Evolutionary conservation across 2,888 invertebrate genomes (phyloP).

Genomic region (Lasioglossum oenotherae): DNA sequence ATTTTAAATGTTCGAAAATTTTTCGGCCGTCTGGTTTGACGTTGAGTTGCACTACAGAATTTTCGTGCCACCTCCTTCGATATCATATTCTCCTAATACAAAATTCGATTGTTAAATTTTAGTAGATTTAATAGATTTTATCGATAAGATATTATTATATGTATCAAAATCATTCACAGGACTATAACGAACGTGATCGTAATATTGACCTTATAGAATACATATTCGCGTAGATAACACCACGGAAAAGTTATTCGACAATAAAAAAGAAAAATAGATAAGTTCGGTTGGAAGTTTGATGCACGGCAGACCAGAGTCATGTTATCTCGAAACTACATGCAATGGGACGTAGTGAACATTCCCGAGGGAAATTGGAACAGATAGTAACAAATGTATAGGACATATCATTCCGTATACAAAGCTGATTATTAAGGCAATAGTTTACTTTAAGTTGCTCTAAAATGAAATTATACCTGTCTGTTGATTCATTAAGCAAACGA

Average conservation of each 20-base stretch:
- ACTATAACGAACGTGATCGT: background rate
- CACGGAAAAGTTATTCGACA: background rate
- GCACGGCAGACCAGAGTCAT: background rate
- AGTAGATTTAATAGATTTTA: too few relatives aligned
- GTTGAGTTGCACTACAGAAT: too few relatives aligned
- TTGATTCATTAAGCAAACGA: conserved; percentile 9
- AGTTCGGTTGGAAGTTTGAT: conserved; percentile 18
- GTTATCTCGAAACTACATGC: conserved; percentile 36
- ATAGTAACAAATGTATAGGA: conserved; percentile 54
- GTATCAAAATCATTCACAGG: too few relatives aligned
- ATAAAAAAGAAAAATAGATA: conserved; percentile 14
- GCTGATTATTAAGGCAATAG: conserved; percentile 37
- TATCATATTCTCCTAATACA: too few relatives aligned
- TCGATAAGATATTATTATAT: background rate
- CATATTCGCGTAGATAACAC: background rate
- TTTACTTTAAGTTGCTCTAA: conserved; percentile 12
- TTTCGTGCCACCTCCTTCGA: too few relatives aligned
- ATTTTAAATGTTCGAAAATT: too few relatives aligned
- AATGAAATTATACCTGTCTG: conserved; percentile 30
- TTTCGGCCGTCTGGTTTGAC: too few relatives aligned
- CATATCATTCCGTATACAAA: conserved; percentile 52
- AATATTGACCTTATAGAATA: background rate
- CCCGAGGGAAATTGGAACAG: conserved; percentile 68
- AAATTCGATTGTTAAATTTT: too few relatives aligned
- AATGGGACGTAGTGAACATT: conserved; percentile 24